Conservation (phyloP, 2,113 vertebrate species). For the Lanius ludovicianus region DNA sequence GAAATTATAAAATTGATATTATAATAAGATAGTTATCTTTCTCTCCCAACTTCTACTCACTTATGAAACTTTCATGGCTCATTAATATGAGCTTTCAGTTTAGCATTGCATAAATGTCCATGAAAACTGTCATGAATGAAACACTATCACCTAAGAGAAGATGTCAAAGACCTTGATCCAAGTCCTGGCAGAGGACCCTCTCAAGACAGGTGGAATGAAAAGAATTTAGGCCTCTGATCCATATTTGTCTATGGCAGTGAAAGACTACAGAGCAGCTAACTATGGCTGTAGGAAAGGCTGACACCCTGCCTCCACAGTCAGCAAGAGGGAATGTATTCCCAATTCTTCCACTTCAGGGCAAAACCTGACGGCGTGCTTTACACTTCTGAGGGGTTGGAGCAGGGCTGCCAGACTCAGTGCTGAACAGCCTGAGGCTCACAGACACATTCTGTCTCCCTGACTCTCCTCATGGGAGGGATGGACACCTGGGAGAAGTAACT, state of each 20-base stretch:
- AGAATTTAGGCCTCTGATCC: neutral
- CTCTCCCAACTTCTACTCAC: neutral
- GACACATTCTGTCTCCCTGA: neutral
- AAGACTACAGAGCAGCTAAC: neutral
- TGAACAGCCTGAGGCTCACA: neutral
- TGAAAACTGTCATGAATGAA: neutral
- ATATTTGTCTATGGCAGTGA: neutral
- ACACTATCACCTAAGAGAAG: accelerated
- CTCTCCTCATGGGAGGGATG: accelerated
- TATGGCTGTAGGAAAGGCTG: neutral
- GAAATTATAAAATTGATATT: neutral
- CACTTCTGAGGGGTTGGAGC: neutral
- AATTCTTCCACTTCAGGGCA: neutral
- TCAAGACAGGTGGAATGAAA: neutral
- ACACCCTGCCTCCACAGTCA: neutral
- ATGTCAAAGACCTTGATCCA: neutral
- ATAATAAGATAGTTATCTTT: neutral
- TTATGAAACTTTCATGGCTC: neutral
- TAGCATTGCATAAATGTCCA: neutral
- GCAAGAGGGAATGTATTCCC: neutral
- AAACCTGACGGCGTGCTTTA: neutral
- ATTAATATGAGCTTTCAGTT: neutral
- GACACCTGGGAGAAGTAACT: neutral
- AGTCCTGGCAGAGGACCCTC: neutral
- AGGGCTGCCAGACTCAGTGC: neutral